These are phyloP conservation scores for Puntigrus tetrazona DNA, from an alignment of 2,113 vertebrate genomes.

Conservation along the genomic window DNA sequence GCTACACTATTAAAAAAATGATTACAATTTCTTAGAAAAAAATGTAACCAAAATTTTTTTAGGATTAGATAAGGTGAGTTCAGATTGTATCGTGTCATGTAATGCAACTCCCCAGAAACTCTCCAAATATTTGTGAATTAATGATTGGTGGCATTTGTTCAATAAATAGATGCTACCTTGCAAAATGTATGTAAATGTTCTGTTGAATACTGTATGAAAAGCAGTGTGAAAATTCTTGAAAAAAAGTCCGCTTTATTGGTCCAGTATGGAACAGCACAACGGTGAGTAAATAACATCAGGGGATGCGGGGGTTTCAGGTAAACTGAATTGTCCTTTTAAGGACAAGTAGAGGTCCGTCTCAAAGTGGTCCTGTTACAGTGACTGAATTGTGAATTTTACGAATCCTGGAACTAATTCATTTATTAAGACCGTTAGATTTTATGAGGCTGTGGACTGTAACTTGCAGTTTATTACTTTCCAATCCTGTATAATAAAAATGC, in stretches of 20 bases:
- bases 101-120: not conserved
- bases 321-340: slow-evolving; percentile 4
- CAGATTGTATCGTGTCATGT: not conserved
- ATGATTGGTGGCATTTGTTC: not conserved
- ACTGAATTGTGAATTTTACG: not conserved
- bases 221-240: not conserved
- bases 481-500: slow-evolving; percentile 60
- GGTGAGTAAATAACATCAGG: too few species aligned
- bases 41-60: not conserved
- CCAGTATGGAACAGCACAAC: not conserved
- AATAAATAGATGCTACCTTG: too few species aligned
- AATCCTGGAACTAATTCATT: slow-evolving; percentile 61
- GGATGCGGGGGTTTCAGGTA: too few species aligned
- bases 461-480: slow-evolving; percentile 67
- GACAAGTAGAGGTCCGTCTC: slow-evolving; percentile 52
- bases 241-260: too few species aligned
- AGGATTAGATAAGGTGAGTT: not conserved
- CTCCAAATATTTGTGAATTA: not conserved
- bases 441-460: slow-evolving; percentile 71
- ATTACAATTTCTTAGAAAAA: not conserved
- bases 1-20: not conserved
- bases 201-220: not conserved
- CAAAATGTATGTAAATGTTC: not conserved
- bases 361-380: not conserved
- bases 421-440: slow-evolving; percentile 74